Base-by-base conservation (phyloP, 2,888 invertebrate species). In the Petrophora chlorosata region DNA sequence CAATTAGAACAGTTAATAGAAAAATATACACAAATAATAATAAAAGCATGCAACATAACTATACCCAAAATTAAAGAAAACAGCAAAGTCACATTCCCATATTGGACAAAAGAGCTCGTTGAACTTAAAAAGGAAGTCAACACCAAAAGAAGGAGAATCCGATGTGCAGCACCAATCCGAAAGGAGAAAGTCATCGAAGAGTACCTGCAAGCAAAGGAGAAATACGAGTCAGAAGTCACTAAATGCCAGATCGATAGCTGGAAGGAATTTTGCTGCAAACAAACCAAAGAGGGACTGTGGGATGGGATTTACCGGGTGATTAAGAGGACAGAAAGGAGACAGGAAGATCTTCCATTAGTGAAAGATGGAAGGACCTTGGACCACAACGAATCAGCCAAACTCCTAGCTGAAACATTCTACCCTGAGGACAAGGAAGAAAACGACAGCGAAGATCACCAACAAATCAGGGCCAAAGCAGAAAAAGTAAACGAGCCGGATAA, bases 61-160 rank as follows among this genome's bases (percentile, higher is more conserved):
- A 40, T 51, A 15, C 41, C 41, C 1, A 12, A 15, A 23, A 19
- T 10, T n/a, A 35, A 29, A 26, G 26, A 13, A 3, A 26, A 30
- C 8, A 16, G 3, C 4, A 45, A 15, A 33, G 9, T 25, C 28
- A 39, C 5, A 16, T 12, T 42, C 13, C 56, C 56, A n/a, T 59
- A 57, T 57, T 63, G 60, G 63, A 26, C 45, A 33, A 32, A 46
- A 0, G 50, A 56, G 10, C 56, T 62, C 8, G 38, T 14, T 0
- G 29, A 23, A 5, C 4, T 56, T 42, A 62, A 58, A 26, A 38
- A 36, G 5, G 22, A 45, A 3, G 45, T 54, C 4, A 4, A 34
- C 25, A 55, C 52, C n/a, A n/a, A n/a, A n/a, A n/a, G n/a, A n/a
- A n/a, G n/a, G n/a, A n/a, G n/a, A n/a, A n/a, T n/a, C n/a, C 5